Percentiles rank a stretch among this genome's conserved stretches.
phyloP scores from a whole-genome alignment of 2,113 vertebrate species.

The Cynoglossus semilaevis region DNA sequence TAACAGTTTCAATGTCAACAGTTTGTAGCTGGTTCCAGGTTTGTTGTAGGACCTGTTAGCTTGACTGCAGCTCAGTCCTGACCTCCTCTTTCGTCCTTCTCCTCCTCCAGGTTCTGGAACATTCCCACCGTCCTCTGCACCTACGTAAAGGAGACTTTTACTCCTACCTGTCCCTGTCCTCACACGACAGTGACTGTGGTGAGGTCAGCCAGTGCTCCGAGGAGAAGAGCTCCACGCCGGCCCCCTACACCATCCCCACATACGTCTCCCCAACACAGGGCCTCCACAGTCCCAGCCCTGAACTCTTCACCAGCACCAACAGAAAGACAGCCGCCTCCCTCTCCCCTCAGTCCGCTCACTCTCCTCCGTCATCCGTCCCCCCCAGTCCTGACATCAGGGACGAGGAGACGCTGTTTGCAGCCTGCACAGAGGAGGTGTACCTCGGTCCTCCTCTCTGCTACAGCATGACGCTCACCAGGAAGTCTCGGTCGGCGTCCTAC shows the following conservation, averaged over 20 bases:
- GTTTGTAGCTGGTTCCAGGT: too few relatives aligned
- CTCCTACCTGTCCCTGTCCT: constrained; percentile 96
- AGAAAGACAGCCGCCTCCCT: neutral
- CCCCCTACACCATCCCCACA: constrained; percentile 59
- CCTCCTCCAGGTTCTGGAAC: constrained; percentile 80
- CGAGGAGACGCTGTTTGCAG: constrained; percentile 86
- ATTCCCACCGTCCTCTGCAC: constrained; percentile 89
- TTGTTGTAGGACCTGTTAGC: too few relatives aligned
- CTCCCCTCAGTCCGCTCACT: neutral
- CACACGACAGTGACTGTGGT: constrained; percentile 98
- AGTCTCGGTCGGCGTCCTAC: constrained; percentile 2
- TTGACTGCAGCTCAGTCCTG: neutral
- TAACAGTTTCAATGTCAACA: too few relatives aligned
- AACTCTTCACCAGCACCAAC: constrained; percentile 5
- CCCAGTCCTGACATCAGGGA: constrained; percentile 81
- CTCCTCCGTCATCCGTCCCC: constrained; percentile 27
- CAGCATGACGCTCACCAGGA: constrained; percentile 67
- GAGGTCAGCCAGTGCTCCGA: constrained; percentile 86
- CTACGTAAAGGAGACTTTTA: constrained; percentile 95
- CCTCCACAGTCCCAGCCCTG: constrained; percentile 36
- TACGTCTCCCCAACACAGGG: constrained; percentile 16
- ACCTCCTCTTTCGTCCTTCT: neutral
- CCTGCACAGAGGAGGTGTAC: constrained; percentile 85
- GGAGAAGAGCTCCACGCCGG: constrained; percentile 82
- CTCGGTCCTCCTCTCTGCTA: constrained; percentile 76